Evolutionary conservation across 2,113 vertebrate species (phyloP).

Genomic region (Dissostichus mawsoni): DNA sequence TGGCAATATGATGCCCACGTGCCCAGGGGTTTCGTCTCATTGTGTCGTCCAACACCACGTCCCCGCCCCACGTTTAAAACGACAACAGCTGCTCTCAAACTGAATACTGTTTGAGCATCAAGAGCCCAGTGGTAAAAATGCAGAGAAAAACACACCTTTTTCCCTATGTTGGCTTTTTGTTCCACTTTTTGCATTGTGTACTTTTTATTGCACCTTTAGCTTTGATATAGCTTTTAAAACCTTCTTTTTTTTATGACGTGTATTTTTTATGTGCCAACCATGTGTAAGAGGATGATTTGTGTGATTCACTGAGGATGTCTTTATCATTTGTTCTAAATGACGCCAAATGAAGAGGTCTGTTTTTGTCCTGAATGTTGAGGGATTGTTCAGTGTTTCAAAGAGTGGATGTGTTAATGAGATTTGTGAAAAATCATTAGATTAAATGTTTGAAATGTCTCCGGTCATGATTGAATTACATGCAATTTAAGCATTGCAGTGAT

Average conservation of each 20-base stretch:
- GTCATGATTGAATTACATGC: not conserved
- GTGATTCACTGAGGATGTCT: slow-evolving; percentile 2
- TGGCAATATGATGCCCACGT: slow-evolving; percentile 57
- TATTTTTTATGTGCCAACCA: slow-evolving; percentile 53
- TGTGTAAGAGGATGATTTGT: slow-evolving; percentile 17
- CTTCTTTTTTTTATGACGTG: slow-evolving; percentile 48
- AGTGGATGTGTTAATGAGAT: slow-evolving; percentile 14
- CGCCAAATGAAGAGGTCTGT: not conserved
- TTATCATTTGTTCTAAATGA: slow-evolving; percentile 6
- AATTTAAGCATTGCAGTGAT: not conserved
- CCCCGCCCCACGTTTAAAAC: slow-evolving; percentile 60
- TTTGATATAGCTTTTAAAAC: slow-evolving; percentile 66
- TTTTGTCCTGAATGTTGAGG: slow-evolving; percentile 13
- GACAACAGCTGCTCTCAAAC: slow-evolving; percentile 82
- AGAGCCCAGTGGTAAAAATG: slow-evolving; percentile 88
- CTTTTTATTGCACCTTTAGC: slow-evolving; percentile 58
- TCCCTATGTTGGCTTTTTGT: slow-evolving; percentile 57
- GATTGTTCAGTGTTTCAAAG: not conserved
- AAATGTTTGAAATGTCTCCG: too few relatives aligned
- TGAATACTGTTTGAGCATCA: slow-evolving; percentile 74
- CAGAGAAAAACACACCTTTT: slow-evolving; percentile 68
- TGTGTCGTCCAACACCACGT: slow-evolving; percentile 41
- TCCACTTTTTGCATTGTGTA: slow-evolving; percentile 10
- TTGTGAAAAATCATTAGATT: too few relatives aligned
- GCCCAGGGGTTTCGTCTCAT: slow-evolving; percentile 54